phyloP scores from a whole-genome alignment of 30 jellyfish, hydroid and myxozoan genomes.

The Hydra vulgaris region DNA sequence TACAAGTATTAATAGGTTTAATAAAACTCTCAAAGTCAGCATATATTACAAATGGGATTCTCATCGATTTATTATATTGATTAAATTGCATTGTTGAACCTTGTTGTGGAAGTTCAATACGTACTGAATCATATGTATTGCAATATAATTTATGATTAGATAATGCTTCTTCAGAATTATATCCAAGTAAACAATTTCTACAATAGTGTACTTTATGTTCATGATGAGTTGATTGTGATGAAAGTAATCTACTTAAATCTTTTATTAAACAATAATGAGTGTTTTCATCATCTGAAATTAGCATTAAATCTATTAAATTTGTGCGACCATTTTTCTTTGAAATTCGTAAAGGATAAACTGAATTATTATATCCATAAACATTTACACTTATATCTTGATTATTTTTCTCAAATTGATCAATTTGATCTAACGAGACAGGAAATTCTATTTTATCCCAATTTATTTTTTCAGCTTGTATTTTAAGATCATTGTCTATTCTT shows the following conservation, averaged over 20 bases:
- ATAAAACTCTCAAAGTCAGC: conserved; percentile 30
- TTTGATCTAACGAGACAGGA: conserved; percentile 1
- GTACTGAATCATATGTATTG: conserved; percentile 3
- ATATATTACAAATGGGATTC: conserved; percentile 21
- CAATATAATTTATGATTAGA: conserved; percentile 5
- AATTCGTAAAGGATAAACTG: not conserved
- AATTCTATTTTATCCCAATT: conserved; percentile 17
- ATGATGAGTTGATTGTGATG: not conserved
- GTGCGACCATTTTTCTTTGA: not conserved
- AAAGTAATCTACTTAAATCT: not conserved
- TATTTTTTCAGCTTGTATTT: not conserved
- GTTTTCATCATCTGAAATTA: conserved; percentile 19
- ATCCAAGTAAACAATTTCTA: conserved; percentile 18
- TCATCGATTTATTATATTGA: not conserved
- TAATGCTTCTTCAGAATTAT: conserved; percentile 5
- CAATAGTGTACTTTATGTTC: conserved; percentile 15
- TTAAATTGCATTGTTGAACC: conserved; percentile 14
- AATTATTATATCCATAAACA: not conserved
- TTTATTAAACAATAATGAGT: conserved; percentile 1
- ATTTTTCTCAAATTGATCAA: conserved; percentile 19
- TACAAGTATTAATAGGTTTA: conserved; percentile 1
- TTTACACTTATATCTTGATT: conserved; percentile 23
- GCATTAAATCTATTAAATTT: conserved; percentile 14
- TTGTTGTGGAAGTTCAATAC: too few species aligned
- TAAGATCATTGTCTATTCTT: not conserved